Evolutionary conservation across 2,888 invertebrate genomes (phyloP).

Genomic region (Lasioglossum zephyrum): DNA sequence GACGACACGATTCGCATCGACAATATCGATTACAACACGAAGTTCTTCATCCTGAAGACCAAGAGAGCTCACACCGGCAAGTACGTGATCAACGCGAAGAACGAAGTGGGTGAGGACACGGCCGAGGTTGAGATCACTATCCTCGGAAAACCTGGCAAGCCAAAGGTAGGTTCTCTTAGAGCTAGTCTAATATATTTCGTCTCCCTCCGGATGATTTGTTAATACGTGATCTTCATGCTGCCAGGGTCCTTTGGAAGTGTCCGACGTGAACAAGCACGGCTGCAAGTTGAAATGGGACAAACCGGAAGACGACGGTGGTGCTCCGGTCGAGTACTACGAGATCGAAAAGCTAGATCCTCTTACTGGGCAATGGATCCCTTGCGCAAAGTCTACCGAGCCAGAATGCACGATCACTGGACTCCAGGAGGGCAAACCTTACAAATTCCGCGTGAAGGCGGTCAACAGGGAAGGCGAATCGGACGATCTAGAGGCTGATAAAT

Average conservation of each 20-base stretch:
- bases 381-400: slow-evolving; percentile 93
- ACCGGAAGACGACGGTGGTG: slow-evolving; percentile 97
- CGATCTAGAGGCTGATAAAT: slow-evolving; percentile 96
- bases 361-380: slow-evolving; percentile 97
- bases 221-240: background rate
- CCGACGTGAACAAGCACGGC: slow-evolving; percentile 95
- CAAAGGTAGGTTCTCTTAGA: slow-evolving; percentile 84
- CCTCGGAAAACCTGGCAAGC: slow-evolving; percentile 91
- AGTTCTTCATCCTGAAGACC: slow-evolving; percentile 93
- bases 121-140: slow-evolving; percentile 96
- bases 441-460: slow-evolving; percentile 98
- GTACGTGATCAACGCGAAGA: slow-evolving; percentile 95
- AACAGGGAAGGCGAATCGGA: slow-evolving; percentile 99
- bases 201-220: background rate
- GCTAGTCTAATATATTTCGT: background rate
- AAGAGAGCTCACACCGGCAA: slow-evolving; percentile 93
- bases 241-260: slow-evolving; percentile 93
- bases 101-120: slow-evolving; percentile 96
- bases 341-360: slow-evolving; percentile 97
- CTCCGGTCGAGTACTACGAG: slow-evolving; percentile 96
- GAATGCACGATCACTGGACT: slow-evolving; percentile 93
- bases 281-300: slow-evolving; percentile 97
- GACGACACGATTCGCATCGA: slow-evolving; percentile 90
- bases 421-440: slow-evolving; percentile 98
- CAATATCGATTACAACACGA: slow-evolving; percentile 95